Conservation (phyloP, 2,888 invertebrate genomes). For the Drosophila setosimentum region DNA sequence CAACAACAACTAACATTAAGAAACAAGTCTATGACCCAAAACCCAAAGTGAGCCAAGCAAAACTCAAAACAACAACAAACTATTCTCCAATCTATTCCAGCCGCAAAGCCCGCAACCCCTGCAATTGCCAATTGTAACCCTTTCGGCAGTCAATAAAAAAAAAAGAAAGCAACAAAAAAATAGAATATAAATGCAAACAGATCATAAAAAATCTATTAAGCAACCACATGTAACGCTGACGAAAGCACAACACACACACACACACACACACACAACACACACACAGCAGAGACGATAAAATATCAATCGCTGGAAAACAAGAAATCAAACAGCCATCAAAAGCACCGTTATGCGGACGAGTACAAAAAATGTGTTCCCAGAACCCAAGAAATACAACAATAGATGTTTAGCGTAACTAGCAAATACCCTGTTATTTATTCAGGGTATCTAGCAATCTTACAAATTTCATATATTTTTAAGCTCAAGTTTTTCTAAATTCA, state of each 20-base stretch:
- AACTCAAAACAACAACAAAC: neutral
- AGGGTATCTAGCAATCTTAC: neutral
- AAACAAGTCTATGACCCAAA: slow-evolving; percentile 20
- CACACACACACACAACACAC: slow-evolving; percentile 13
- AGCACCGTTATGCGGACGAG: slow-evolving; percentile 75
- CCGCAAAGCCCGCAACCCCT: neutral
- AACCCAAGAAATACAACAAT: neutral
- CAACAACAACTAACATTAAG: slow-evolving; percentile 4
- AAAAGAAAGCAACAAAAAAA: slow-evolving; percentile 20
- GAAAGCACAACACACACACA: slow-evolving; percentile 42
- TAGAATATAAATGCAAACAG: slow-evolving; percentile 70
- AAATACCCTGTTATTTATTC: slow-evolving; percentile 24
- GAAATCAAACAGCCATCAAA: slow-evolving; percentile 83
- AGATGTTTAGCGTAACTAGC: neutral
- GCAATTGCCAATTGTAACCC: slow-evolving; percentile 49
- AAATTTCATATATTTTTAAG: neutral
- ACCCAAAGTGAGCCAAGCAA: neutral
- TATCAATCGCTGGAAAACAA: slow-evolving; percentile 82
- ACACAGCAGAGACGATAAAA: slow-evolving; percentile 66
- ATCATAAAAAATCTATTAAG: slow-evolving; percentile 81
- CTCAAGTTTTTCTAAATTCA: neutral
- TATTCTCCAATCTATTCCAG: neutral
- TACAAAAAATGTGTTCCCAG: slow-evolving; percentile 18
- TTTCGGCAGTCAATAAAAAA: slow-evolving; percentile 43
- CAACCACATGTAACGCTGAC: slow-evolving; percentile 72